Percentiles rank a stretch among this genome's conserved stretches.
Evolutionary conservation across 2,888 invertebrate species (phyloP).

Genomic region (Drosophila aldrichi): DNA sequence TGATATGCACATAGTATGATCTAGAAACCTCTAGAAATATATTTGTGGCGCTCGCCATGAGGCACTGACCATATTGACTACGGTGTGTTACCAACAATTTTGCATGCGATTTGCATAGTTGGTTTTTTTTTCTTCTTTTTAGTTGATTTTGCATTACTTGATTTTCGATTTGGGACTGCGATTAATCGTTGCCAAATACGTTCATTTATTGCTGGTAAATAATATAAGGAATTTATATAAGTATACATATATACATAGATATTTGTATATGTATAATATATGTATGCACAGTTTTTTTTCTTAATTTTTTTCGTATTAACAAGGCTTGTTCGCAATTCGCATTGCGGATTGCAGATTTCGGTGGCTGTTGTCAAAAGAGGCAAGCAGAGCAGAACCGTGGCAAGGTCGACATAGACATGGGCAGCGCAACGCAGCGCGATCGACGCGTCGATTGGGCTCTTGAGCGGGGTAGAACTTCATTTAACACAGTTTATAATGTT

Average conservation of each 20-base stretch:
- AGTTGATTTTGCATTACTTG: slow-evolving; percentile 1
- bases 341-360: slow-evolving; percentile 36
- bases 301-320: slow-evolving; percentile 13
- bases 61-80: neutral
- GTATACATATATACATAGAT: neutral
- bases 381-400: slow-evolving; percentile 72
- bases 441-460: slow-evolving; percentile 7
- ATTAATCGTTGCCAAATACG: slow-evolving; percentile 44
- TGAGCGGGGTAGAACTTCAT: slow-evolving; percentile 50
- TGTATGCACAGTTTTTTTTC: neutral
- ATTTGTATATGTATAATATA: neutral
- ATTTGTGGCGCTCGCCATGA: neutral
- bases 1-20: neutral
- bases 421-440: slow-evolving; percentile 3
- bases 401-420: slow-evolving; percentile 57
- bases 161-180: slow-evolving; percentile 16
- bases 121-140: neutral
- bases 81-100: neutral
- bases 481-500: slow-evolving; percentile 65
- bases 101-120: slow-evolving; percentile 19
- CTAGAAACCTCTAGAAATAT: neutral
- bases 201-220: slow-evolving; percentile 11
- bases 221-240: neutral
- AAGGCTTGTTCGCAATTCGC: slow-evolving; percentile 25
- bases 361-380: slow-evolving; percentile 44